These are phyloP conservation scores for Hippasteria phrygiana DNA, from an alignment of 53 echinoderm and acorn worm genomes.

Conservation along the genomic window DNA sequence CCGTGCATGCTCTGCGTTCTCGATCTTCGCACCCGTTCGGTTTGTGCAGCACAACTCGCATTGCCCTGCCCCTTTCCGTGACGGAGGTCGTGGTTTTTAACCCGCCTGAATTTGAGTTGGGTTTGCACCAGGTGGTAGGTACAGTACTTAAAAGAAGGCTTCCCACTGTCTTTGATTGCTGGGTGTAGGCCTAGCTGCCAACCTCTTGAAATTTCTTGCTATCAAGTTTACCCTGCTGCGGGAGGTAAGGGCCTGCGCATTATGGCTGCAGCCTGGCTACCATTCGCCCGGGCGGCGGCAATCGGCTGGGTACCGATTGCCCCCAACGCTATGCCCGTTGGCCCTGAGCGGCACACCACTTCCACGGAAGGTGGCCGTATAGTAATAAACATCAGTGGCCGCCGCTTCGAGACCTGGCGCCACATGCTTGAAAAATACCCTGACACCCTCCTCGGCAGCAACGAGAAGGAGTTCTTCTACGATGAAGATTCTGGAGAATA, in stretches of 20 bases:
- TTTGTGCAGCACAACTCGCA: neutral
- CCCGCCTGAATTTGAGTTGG: slow-evolving; percentile 58
- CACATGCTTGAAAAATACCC: slow-evolving; percentile 99
- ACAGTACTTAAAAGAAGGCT: slow-evolving; percentile 7
- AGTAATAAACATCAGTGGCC: slow-evolving; percentile 92
- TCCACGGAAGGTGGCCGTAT: slow-evolving; percentile 70
- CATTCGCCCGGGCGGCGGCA: slow-evolving; percentile 98
- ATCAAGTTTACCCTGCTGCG: slow-evolving; percentile 29
- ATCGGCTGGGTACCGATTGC: slow-evolving; percentile 98
- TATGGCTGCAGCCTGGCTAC: slow-evolving; percentile 99
- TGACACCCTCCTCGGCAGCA: slow-evolving; percentile 95
- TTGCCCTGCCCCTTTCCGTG: neutral
- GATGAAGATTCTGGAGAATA: slow-evolving; percentile 93
- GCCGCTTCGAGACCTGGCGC: slow-evolving; percentile 95
- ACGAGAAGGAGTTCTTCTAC: slow-evolving; percentile 97
- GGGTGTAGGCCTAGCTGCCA: slow-evolving; percentile 24
- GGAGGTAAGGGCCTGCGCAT: slow-evolving; percentile 3
- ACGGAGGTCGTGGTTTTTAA: slow-evolving; percentile 6
- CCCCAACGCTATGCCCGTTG: slow-evolving; percentile 90
- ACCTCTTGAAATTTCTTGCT: slow-evolving; percentile 56
- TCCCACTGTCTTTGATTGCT: neutral
- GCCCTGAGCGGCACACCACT: slow-evolving; percentile 75
- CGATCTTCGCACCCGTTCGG: neutral
- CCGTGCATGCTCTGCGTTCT: neutral
- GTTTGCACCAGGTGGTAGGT: slow-evolving; percentile 22